Percentiles rank a stretch among this genome's conserved stretches.
Conservation (phyloP, 2,113 vertebrate genomes). For the Carettochelys insculpta region DNA sequence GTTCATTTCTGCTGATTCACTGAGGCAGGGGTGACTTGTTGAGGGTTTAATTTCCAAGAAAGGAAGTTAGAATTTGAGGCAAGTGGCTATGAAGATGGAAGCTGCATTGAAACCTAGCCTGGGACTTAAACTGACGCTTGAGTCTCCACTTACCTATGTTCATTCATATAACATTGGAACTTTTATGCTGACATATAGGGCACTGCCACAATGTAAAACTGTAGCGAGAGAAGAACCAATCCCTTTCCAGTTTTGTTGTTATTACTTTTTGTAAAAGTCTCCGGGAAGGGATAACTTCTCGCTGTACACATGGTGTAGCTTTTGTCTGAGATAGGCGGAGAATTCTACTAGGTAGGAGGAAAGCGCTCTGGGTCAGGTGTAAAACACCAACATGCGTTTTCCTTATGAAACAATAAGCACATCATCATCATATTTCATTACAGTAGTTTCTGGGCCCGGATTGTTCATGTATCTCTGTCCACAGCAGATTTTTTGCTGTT, state of each 20-base stretch:
- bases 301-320: neutral
- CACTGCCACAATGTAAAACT: neutral
- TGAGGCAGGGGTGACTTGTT: neutral
- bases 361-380: neutral
- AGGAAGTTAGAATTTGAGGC: neutral
- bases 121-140: neutral
- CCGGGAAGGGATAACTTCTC: neutral
- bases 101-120: neutral
- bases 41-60: neutral
- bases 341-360: neutral
- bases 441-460: neutral
- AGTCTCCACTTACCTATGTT: neutral
- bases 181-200: neutral
- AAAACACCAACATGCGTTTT: neutral
- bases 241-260: neutral
- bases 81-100: neutral
- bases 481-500: neutral
- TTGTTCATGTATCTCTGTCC: no score
- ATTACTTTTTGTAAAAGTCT: neutral
- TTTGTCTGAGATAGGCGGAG: neutral
- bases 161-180: neutral
- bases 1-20: neutral
- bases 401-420: neutral
- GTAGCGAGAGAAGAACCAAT: neutral
- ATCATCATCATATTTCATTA: neutral